Conservation (phyloP, 1,140 invertebrate genomes). For the Lepidurus apus region DNA sequence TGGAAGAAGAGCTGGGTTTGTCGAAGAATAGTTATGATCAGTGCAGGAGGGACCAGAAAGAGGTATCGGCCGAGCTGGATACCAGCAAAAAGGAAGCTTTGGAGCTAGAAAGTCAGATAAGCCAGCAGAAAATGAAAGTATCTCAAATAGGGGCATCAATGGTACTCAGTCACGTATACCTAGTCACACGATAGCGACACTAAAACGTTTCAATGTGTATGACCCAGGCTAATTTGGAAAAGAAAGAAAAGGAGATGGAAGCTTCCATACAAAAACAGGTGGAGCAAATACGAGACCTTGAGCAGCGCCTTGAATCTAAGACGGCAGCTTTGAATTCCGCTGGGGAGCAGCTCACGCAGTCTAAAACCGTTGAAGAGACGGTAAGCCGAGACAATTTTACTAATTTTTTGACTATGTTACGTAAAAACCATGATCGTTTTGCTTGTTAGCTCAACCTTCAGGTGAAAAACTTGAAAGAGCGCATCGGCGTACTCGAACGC, state of each 20-base stretch:
- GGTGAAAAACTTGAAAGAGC: background rate
- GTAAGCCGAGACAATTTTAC: background rate
- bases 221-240: background rate
- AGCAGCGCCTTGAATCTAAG: background rate
- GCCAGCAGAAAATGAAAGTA: constrained; percentile 15
- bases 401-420: background rate
- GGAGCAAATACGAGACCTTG: background rate
- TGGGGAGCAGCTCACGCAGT: background rate
- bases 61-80: constrained; percentile 27
- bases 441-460: background rate
- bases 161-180: background rate
- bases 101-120: background rate
- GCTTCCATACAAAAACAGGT: background rate
- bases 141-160: constrained; percentile 11
- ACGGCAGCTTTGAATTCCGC: background rate
- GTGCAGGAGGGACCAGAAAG: background rate
- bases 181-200: background rate
- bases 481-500: background rate
- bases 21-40: constrained; percentile 30
- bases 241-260: constrained; percentile 29
- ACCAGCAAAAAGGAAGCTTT: background rate
- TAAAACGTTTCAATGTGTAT: background rate
- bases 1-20: constrained; percentile 28
- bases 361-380: background rate
- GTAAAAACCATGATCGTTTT: background rate